Base-by-base conservation (phyloP, 2,113 vertebrate genomes). In the Platycercus adscitus region DNA sequence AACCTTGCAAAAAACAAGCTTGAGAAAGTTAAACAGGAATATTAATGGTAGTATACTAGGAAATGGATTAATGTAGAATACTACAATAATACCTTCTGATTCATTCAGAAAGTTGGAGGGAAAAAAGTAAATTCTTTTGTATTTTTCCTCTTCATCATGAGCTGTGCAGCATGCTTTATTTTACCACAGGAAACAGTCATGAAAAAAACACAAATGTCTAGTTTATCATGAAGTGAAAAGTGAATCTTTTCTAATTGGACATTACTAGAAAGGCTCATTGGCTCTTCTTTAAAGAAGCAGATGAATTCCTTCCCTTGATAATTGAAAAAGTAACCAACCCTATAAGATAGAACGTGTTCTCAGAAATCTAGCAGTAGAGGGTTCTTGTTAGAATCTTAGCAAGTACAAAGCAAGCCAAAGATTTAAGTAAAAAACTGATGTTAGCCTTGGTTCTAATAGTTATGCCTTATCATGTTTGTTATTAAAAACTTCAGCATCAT, bases 271-370 rank as follows among this genome's bases (percentile, higher is more conserved):
- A 71, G 50, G 75, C 17, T 93, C 15, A 72, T 60, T 93, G 55
- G 21, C 69, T 86, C 26, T 86, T 11, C 80, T 92, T 86, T 63
- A 90, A 81, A 39, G 69, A 94, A 94, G 55, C 43, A 86, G 60
- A 80, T 86, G 20, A 93, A 68, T 78, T 94, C 60, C 77, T 96
- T 96, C 39, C 56, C 43, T 75, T 93, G 55, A n/a, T 90, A 86
- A 86, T 52, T 91, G 80, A 81, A 70, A 88, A 91, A 69, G 68
- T 96, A 88, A 90, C 55, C 50, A 88, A 31, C 50, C 29, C 63
- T 86, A 6, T 83, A 71, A 6, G 10, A 63, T 18, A 66, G 24
- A 73, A 43, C 0, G 2, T 35, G 18, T 66, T 83, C 46, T 63
- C 15, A 16, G n/a, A 72, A 89, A 49, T 89, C n/a, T 11, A 56